These are phyloP conservation scores for Macrobrachium nipponense DNA, from an alignment of 1,140 invertebrate genomes.

Conservation along the genomic window DNA sequence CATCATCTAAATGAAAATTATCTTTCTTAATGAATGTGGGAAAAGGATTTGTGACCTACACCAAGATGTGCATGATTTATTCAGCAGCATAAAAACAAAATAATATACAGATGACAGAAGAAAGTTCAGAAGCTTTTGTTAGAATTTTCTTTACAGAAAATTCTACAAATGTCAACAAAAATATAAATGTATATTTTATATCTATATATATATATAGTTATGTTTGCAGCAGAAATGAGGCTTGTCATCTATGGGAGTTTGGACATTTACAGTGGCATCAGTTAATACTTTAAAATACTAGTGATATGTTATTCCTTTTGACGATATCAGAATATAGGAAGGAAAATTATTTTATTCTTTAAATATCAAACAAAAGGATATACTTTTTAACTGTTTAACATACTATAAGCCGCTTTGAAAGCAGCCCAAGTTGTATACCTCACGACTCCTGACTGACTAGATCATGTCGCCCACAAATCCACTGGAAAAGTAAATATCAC, in stretches of 20 bases:
- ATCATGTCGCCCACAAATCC: slow-evolving; percentile 9
- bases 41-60: slow-evolving; percentile 14
- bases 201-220: neutral
- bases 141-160: neutral
- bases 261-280: neutral
- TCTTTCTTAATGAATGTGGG: neutral
- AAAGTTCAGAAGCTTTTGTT: too few species aligned
- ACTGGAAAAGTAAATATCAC: slow-evolving; percentile 18
- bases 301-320: too few species aligned
- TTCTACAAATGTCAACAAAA: neutral
- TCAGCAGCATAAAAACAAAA: too few species aligned
- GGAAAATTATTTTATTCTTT: neutral
- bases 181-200: neutral
- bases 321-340: too few species aligned
- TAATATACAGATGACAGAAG: too few species aligned
- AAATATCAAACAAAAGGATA: neutral
- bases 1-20: slow-evolving; percentile 4
- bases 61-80: neutral
- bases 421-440: neutral
- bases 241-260: slow-evolving; percentile 7
- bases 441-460: slow-evolving; percentile 41
- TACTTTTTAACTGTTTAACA: neutral
- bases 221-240: slow-evolving; percentile 1
- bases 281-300: too few species aligned
- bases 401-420: neutral